These are phyloP conservation scores for Plodia interpunctella DNA, from an alignment of 1,140 invertebrate genomes.

Conservation along the genomic window DNA sequence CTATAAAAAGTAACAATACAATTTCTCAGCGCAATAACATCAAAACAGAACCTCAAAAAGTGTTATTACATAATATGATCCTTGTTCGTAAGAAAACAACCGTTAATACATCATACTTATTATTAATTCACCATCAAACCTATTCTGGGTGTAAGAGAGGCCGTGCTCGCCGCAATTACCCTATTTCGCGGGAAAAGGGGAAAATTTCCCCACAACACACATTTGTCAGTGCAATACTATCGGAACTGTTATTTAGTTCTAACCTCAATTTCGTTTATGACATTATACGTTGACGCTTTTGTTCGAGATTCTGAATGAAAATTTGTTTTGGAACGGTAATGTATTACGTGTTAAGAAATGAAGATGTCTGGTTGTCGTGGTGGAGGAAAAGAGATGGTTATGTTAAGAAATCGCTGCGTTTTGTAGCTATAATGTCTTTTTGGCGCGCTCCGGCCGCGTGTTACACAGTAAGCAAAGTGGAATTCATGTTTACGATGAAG, in stretches of 20 bases:
- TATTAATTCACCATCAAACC: slow-evolving; percentile 4
- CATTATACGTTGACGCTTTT: neutral
- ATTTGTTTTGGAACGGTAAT: neutral
- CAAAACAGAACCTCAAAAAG: no score
- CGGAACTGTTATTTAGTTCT: neutral
- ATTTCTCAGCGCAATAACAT: no score
- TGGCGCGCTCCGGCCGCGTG: neutral
- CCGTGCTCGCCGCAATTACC: neutral
- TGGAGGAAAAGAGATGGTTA: neutral
- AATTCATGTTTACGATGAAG: neutral
- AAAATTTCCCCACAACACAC: neutral
- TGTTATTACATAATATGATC: no score
- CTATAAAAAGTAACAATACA: no score
- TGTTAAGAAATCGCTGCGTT: slow-evolving; percentile 6
- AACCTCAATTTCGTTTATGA: neutral
- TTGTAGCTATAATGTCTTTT: neutral
- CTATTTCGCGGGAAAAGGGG: slow-evolving; percentile 1
- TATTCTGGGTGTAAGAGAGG: neutral
- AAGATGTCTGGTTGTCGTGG: neutral
- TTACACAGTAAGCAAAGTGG: slow-evolving; percentile 1
- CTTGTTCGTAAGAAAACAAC: neutral
- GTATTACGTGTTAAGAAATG: slow-evolving; percentile 1
- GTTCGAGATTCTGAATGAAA: neutral
- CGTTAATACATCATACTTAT: slow-evolving; percentile 1
- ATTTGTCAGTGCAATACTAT: slow-evolving; percentile 4